A percentile compares a stretch with the other conserved stretches of the same genome.
These are phyloP conservation scores for Cheilosia vulpina DNA, from an alignment of 2,888 invertebrate genomes.

Conservation along the genomic window DNA sequence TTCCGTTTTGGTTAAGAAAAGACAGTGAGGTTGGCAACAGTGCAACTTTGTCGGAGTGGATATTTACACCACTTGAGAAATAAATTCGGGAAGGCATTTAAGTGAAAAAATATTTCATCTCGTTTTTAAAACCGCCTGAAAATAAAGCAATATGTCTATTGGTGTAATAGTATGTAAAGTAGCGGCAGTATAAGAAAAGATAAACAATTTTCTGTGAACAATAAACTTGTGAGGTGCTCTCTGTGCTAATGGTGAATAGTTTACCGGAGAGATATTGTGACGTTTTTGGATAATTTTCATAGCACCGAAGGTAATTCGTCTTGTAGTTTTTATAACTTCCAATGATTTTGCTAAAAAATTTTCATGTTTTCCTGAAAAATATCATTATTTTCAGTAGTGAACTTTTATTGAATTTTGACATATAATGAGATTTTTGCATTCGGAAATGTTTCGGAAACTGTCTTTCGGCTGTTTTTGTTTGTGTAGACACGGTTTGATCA, in stretches of 20 bases:
- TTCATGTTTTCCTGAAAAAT: constrained; percentile 1
- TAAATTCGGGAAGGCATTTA: constrained; percentile 22
- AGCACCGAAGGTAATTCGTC: constrained; percentile 22
- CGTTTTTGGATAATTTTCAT: constrained; percentile 5
- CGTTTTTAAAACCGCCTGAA: constrained; percentile 9
- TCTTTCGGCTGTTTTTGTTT: constrained; percentile 71
- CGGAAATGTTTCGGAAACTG: constrained; percentile 51
- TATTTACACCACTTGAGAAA: constrained; percentile 55
- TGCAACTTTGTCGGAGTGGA: constrained; percentile 57
- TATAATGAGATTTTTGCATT: constrained; percentile 57
- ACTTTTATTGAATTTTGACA: constrained; percentile 62
- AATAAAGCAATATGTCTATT: neutral
- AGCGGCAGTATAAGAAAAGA: neutral
- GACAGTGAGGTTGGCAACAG: neutral
- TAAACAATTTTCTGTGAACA: constrained; percentile 8
- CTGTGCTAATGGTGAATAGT: constrained; percentile 6
- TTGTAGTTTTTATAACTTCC: neutral
- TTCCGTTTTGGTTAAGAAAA: neutral
- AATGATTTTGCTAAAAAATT: neutral
- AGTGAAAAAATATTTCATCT: constrained; percentile 2
- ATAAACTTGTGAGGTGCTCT: constrained; percentile 11
- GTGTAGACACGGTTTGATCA: constrained; percentile 40
- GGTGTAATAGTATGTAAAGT: neutral
- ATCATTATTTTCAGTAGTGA: constrained; percentile 21
- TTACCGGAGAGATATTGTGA: neutral